These are phyloP conservation scores for Plusia festucae DNA, from an alignment of 2,888 invertebrate species.

Conservation along the genomic window DNA sequence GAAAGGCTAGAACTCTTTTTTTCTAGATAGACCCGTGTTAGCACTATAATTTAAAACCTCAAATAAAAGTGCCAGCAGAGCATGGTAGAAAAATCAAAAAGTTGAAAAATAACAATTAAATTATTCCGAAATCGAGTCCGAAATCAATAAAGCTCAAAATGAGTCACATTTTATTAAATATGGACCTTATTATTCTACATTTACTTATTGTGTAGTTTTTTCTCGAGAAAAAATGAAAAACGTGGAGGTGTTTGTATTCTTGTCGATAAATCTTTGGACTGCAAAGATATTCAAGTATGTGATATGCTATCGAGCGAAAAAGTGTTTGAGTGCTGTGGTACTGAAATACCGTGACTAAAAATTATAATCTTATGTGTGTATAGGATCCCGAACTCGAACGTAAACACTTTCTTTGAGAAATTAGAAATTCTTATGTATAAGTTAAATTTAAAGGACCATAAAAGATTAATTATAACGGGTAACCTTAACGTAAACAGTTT, in stretches of 20 bases:
- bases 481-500: not conserved
- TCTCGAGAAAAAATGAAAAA: slow-evolving; percentile 7
- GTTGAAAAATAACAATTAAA: no score
- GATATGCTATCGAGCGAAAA: slow-evolving; percentile 14
- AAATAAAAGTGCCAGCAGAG: no score
- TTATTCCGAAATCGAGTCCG: no score
- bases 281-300: slow-evolving; percentile 15
- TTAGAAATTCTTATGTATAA: slow-evolving; percentile 4
- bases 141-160: no score
- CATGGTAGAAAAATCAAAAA: no score
- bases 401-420: slow-evolving; percentile 4
- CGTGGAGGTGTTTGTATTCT: not conserved
- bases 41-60: no score
- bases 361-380: slow-evolving; percentile 6
- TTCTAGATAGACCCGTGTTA: no score
- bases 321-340: slow-evolving; percentile 15
- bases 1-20: no score
- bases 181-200: no score
- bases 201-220: slow-evolving; percentile 9
- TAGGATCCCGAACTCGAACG: slow-evolving; percentile 4
- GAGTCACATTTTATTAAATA: no score
- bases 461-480: slow-evolving; percentile 6
- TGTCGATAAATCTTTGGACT: not conserved
- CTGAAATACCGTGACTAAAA: slow-evolving; percentile 6
- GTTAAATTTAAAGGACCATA: slow-evolving; percentile 7